Conservation (phyloP, 2,113 vertebrate genomes). For the Lagopus muta region DNA sequence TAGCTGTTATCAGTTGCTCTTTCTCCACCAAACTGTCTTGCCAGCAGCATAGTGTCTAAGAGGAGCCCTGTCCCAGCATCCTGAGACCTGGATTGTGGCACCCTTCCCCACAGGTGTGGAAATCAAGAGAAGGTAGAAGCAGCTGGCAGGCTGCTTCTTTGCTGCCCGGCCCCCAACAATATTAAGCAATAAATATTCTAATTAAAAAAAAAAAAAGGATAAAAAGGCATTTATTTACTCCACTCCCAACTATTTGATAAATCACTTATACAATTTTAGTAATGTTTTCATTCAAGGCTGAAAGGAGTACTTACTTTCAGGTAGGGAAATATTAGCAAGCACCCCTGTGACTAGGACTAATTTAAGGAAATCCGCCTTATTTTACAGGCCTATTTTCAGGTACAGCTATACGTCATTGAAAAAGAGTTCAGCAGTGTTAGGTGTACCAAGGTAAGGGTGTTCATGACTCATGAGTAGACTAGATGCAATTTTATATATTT, state of each 20-base stretch:
- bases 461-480: neutral
- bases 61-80: neutral
- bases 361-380: neutral
- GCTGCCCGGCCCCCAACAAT: neutral
- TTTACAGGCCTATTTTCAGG: neutral
- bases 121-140: neutral
- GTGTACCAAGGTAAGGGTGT: neutral
- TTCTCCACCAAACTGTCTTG: fast-evolving
- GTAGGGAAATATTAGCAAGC: neutral
- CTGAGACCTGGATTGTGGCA: neutral
- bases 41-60: neutral
- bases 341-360: neutral
- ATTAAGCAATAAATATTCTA: neutral
- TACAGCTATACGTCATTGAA: neutral
- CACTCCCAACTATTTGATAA: neutral
- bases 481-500: neutral
- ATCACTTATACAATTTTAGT: neutral
- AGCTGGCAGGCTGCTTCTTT: neutral
- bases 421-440: neutral
- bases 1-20: neutral
- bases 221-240: neutral
- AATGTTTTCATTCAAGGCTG: neutral
- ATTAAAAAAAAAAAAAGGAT: neutral
- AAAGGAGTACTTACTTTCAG: neutral
- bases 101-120: neutral